A percentile compares a stretch with the other conserved stretches of the same genome.
Evolutionary conservation across 92 coral and sea anemone genomes (phyloP).

Genomic region (Porites rus): DNA sequence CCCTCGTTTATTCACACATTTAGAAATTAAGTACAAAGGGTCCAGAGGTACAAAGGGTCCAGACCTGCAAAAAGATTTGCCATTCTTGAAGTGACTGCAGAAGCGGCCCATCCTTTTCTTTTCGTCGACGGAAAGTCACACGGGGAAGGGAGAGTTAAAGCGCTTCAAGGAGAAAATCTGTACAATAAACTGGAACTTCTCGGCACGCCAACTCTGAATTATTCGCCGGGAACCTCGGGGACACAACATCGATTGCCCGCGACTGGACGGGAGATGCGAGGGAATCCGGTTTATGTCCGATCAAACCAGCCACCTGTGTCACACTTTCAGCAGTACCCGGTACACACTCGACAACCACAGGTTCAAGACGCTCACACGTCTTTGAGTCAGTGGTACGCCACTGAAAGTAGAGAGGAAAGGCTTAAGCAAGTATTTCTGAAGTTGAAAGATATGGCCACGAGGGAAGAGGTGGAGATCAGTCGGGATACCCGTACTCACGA

Average conservation of each 20-base stretch:
- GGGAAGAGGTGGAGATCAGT: neutral
- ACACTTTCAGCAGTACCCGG: neutral
- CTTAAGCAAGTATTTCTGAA: neutral
- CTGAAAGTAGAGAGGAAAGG: neutral
- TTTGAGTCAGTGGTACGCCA: constrained; percentile 43
- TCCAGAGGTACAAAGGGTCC: too few species aligned
- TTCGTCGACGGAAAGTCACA: neutral
- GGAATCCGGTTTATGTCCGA: too few species aligned
- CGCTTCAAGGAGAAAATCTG: neutral
- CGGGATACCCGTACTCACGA: constrained; percentile 38
- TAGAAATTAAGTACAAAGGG: too few species aligned
- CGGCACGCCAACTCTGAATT: too few species aligned
- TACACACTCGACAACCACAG: neutral
- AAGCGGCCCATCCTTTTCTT: neutral
- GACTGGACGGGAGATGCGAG: too few species aligned
- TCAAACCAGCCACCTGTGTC: neutral
- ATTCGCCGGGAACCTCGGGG: neutral
- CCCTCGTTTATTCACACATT: too few species aligned
- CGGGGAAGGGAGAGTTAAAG: neutral
- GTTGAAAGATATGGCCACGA: neutral
- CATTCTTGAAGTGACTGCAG: neutral
- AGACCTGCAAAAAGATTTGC: neutral
- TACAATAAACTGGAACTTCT: neutral
- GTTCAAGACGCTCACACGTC: neutral
- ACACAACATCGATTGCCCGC: too few species aligned